These are phyloP conservation scores for Antechinus flavipes DNA, from an alignment of 2,113 vertebrate species.

Conservation along the genomic window DNA sequence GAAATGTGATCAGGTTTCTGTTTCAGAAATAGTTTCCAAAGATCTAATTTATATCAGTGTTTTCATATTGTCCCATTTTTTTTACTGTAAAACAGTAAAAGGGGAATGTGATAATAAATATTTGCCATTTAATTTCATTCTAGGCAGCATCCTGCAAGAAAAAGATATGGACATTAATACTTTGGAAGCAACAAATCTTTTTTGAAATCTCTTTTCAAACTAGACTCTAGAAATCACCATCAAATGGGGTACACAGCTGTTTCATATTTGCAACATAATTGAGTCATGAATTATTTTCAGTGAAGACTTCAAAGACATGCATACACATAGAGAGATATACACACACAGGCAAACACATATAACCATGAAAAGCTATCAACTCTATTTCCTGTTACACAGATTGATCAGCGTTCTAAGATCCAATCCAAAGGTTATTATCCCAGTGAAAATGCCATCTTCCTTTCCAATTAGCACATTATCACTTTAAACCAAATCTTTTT, in stretches of 20 bases:
- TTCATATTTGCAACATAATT: constrained; percentile 36
- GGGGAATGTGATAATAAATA: constrained; percentile 30
- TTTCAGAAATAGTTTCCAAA: constrained; percentile 49
- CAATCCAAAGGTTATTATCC: neutral
- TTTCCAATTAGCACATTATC: neutral
- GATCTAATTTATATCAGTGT: constrained; percentile 44
- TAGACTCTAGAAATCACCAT: neutral
- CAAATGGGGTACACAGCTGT: neutral
- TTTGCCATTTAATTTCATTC: constrained; percentile 51
- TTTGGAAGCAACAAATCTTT: constrained; percentile 37
- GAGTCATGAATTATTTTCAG: constrained; percentile 44
- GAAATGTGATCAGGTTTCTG: neutral
- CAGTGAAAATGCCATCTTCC: neutral
- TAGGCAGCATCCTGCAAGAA: constrained; percentile 32
- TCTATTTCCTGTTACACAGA: neutral
- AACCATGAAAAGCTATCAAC: neutral
- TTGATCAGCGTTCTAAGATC: constrained; percentile 8
- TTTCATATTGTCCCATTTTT: constrained; percentile 31
- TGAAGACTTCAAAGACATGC: neutral
- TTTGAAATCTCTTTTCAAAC: constrained; percentile 52
- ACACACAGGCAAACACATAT: neutral
- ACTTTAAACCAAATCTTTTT: neutral
- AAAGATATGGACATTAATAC: neutral
- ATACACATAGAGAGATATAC: neutral
- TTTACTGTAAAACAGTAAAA: constrained; percentile 43